Percentiles rank a stretch among this genome's conserved stretches.
Evolutionary conservation across 2,888 invertebrate genomes (phyloP).

Genomic region (Metellina segmentata): DNA sequence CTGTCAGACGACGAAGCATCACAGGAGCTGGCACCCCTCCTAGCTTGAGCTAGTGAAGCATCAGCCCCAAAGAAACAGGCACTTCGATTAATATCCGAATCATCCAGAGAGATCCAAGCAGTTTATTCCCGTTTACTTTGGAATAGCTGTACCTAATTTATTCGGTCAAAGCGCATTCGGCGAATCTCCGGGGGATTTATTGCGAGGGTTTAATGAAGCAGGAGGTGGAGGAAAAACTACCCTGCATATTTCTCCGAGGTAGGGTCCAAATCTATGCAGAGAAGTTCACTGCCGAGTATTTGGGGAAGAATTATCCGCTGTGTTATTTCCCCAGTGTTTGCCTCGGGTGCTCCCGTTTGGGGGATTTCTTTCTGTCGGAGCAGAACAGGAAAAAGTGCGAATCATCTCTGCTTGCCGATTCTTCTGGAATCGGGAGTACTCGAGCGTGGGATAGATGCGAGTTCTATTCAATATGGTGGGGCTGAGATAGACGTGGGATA

Average conservation of each 20-base stretch:
- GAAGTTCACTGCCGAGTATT: slow-evolving; percentile 3
- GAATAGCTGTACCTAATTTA: background rate
- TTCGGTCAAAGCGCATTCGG: background rate
- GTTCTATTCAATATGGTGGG: background rate
- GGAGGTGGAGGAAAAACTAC: background rate
- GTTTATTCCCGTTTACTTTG: background rate
- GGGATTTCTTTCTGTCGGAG: background rate
- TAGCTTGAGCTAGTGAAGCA: background rate
- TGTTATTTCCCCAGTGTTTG: slow-evolving; percentile 10
- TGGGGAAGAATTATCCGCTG: slow-evolving; percentile 21
- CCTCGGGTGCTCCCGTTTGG: background rate
- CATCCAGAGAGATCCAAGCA: background rate
- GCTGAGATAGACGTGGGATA: background rate
- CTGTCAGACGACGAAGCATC: too few relatives aligned
- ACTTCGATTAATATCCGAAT: background rate
- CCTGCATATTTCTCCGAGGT: background rate
- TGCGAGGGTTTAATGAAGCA: background rate
- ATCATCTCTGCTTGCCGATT: background rate
- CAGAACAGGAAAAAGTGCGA: background rate
- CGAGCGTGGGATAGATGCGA: background rate
- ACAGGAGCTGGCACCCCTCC: too few relatives aligned
- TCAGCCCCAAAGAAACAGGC: background rate
- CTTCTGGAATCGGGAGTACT: background rate
- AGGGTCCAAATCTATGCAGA: background rate
- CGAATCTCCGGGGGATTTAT: background rate